phyloP scores from a whole-genome alignment of 1,140 invertebrate genomes.

The Drosophila azteca region DNA sequence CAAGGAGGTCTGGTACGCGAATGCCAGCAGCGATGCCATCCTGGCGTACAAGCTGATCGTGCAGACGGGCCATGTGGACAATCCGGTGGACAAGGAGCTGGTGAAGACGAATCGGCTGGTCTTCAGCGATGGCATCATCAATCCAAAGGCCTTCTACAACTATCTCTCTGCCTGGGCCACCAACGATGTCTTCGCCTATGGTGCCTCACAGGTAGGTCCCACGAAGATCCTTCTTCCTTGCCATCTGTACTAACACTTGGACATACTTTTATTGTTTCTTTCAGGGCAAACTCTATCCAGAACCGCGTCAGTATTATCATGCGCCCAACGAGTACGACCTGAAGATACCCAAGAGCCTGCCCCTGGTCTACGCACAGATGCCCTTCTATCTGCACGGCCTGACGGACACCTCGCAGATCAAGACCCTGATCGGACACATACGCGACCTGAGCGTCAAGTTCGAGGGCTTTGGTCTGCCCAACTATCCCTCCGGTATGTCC shows the following conservation, averaged over 20 bases:
- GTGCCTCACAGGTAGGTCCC: conserved; percentile 89
- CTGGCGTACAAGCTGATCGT: conserved; percentile 97
- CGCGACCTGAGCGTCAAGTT: conserved; percentile 94
- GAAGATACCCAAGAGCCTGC: conserved; percentile 96
- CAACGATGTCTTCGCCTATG: conserved; percentile 97
- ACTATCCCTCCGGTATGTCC: too few relatives aligned
- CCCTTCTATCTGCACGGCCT: conserved; percentile 95
- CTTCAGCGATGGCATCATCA: conserved; percentile 95
- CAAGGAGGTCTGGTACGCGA: conserved; percentile 93
- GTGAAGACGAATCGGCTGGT: conserved; percentile 92
- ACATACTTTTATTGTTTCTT: background rate
- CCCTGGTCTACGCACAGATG: conserved; percentile 96
- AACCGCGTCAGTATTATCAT: conserved; percentile 93
- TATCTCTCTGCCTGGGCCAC: conserved; percentile 98
- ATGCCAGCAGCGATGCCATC: conserved; percentile 96
- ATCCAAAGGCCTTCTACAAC: conserved; percentile 98
- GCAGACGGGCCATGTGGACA: conserved; percentile 97
- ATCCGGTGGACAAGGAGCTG: conserved; percentile 94
- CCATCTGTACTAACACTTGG: background rate
- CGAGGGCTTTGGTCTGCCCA: too few relatives aligned
- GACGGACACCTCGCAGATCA: conserved; percentile 93
- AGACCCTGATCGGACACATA: conserved; percentile 91
- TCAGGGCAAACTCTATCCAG: conserved; percentile 91
- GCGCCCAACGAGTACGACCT: conserved; percentile 91
- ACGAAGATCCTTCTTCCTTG: background rate